phyloP scores from a whole-genome alignment of 1,140 invertebrate genomes.

The Hypothenemus hampei region DNA sequence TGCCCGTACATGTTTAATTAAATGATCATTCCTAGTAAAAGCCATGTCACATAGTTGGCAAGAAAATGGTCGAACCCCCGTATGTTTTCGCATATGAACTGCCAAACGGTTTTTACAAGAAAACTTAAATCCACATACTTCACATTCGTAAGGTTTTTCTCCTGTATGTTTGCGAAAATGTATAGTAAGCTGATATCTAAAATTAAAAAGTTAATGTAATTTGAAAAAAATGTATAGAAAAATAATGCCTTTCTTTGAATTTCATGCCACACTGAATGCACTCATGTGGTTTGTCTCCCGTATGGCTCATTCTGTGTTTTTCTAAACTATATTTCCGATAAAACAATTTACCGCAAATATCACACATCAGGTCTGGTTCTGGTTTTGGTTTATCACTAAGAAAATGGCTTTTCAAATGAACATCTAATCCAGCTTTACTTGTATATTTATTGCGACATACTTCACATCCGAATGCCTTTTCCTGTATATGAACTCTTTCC shows the following conservation, averaged over 20 bases:
- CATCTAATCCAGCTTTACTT: slow-evolving; percentile 33
- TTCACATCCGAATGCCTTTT: slow-evolving; percentile 17
- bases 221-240: neutral
- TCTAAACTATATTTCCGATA: slow-evolving; percentile 53
- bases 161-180: slow-evolving; percentile 29
- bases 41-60: slow-evolving; percentile 38
- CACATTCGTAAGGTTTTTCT: slow-evolving; percentile 33
- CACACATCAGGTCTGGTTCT: slow-evolving; percentile 53
- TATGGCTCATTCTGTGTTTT: slow-evolving; percentile 67
- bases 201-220: no score
- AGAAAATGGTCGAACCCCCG: slow-evolving; percentile 46
- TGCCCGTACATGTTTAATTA: slow-evolving; percentile 23
- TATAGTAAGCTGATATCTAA: slow-evolving; percentile 23
- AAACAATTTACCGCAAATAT: slow-evolving; percentile 68
- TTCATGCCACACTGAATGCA: slow-evolving; percentile 69
- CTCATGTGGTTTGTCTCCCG: slow-evolving; percentile 61
- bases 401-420: slow-evolving; percentile 36
- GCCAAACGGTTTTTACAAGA: slow-evolving; percentile 43
- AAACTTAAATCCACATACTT: slow-evolving; percentile 34
- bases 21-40: slow-evolving; percentile 37
- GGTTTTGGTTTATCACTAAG: slow-evolving; percentile 59
- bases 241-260: slow-evolving; percentile 61
- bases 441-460: slow-evolving; percentile 31
- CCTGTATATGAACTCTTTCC: slow-evolving; percentile 13
- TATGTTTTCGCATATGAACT: slow-evolving; percentile 63